phyloP scores from a whole-genome alignment of 2,113 vertebrate genomes.

The Scalopus aquaticus region DNA sequence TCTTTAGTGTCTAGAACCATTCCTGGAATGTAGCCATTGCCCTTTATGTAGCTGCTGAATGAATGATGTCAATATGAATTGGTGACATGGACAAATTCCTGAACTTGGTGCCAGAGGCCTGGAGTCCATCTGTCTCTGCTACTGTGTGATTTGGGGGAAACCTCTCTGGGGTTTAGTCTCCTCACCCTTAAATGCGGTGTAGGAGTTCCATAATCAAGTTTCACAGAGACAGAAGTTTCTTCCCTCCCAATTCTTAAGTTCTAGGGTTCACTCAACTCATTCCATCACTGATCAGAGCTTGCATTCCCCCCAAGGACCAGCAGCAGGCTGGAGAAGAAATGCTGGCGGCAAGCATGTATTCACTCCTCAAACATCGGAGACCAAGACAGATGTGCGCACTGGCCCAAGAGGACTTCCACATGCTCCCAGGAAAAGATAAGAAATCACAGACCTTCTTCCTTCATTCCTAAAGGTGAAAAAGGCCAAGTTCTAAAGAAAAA shows the following conservation, averaged over 20 bases:
- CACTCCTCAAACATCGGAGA: not conserved
- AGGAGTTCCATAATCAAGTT: not conserved
- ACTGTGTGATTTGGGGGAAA: not conserved
- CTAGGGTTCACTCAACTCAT: not conserved
- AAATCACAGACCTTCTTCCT: not conserved
- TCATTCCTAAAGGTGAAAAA: not conserved
- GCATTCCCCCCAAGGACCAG: not conserved
- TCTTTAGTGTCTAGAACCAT: not conserved
- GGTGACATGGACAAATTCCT: not conserved
- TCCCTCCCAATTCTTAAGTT: not conserved
- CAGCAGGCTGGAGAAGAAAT: not conserved
- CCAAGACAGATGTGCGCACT: fast-evolving
- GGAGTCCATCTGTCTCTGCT: not conserved
- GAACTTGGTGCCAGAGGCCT: not conserved
- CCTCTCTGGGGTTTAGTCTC: not conserved
- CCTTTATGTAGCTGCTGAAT: not conserved
- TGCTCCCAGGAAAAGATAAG: not conserved
- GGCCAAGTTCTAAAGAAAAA: not conserved
- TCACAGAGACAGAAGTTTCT: not conserved
- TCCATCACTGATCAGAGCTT: not conserved
- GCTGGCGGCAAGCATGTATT: not conserved
- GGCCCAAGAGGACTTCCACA: not conserved
- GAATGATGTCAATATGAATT: not conserved
- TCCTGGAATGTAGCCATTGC: not conserved
- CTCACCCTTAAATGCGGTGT: not conserved